Evolutionary conservation across 2,113 vertebrate genomes (phyloP).

Genomic region (Tetrao urogallus): DNA sequence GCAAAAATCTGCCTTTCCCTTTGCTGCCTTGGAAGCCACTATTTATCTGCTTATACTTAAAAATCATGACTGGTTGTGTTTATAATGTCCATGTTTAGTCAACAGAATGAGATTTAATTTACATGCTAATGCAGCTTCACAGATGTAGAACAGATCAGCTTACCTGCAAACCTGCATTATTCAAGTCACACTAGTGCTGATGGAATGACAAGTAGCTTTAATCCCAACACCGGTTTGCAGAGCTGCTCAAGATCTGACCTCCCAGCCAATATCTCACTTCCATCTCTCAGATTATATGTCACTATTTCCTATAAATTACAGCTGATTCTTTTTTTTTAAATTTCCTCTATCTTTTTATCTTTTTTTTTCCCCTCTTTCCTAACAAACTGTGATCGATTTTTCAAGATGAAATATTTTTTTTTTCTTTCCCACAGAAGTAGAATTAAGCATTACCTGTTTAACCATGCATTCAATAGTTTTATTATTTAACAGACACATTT

Average conservation of each 20-base stretch:
- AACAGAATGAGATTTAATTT: background rate
- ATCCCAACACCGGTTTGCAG: background rate
- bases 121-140: background rate
- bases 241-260: background rate
- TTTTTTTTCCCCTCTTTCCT: background rate
- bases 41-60: background rate
- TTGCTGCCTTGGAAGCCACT: background rate
- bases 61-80: background rate
- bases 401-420: background rate
- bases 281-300: background rate
- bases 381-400: background rate
- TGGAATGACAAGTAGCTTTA: background rate
- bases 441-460: background rate
- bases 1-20: background rate
- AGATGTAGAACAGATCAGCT: background rate
- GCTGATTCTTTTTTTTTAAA: background rate
- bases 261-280: background rate
- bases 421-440: background rate
- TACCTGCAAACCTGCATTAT: background rate
- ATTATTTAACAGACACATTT: background rate
- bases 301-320: background rate
- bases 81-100: background rate
- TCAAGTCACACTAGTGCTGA: background rate
- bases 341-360: background rate
- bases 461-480: background rate